Conservation (phyloP, 2,797 vertebrate species). For the Arremon brunneinucha region DNA sequence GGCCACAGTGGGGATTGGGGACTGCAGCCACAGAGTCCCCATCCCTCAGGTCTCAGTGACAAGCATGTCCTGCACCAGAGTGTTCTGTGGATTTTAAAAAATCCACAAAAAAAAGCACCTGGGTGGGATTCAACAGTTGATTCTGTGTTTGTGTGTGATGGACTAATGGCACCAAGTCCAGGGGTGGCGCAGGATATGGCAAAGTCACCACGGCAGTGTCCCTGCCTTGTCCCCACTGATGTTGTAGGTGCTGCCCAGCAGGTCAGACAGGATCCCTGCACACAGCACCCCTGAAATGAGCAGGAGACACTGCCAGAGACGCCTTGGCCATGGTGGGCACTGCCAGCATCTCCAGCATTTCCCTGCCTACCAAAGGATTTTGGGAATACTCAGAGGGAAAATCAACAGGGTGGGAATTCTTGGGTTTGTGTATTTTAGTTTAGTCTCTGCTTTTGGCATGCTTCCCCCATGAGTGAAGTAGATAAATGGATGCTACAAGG, state of each 20-base stretch:
- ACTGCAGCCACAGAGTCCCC: neutral
- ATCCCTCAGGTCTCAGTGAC: neutral
- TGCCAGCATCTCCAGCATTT: neutral
- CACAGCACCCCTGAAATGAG: slow-evolving; percentile 15
- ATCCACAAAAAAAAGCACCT: neutral
- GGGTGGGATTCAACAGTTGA: neutral
- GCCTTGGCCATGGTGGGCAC: accelerated
- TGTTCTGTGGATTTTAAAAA: neutral
- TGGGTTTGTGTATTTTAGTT: neutral
- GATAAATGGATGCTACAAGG: neutral
- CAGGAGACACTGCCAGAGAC: neutral
- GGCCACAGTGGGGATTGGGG: accelerated
- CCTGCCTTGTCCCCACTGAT: neutral
- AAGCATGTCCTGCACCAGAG: slow-evolving; percentile 11
- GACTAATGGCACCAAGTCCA: neutral
- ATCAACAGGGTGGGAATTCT: neutral
- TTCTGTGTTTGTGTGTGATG: neutral
- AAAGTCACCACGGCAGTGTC: accelerated
- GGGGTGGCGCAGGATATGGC: neutral
- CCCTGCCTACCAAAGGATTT: neutral
- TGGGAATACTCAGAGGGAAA: neutral
- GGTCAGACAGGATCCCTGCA: slow-evolving; percentile 4
- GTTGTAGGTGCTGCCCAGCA: slow-evolving; percentile 12
- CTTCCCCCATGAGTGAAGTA: neutral
- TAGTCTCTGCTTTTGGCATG: neutral